Evolutionary conservation across 1,140 invertebrate species (phyloP).

Genomic region (Semibalanus balanoides): DNA sequence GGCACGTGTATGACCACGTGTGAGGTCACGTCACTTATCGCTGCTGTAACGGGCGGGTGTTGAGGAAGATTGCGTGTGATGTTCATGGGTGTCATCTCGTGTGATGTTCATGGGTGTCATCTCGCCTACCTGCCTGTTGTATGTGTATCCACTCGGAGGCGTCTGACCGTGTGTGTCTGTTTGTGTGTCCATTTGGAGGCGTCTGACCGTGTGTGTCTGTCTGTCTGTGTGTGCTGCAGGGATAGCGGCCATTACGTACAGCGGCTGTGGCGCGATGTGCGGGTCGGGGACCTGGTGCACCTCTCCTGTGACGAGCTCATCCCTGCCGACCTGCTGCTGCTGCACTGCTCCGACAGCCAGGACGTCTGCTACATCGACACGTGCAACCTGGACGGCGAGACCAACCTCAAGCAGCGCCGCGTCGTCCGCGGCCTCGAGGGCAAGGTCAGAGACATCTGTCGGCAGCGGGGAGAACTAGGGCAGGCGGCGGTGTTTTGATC

Average conservation of each 20-base stretch:
- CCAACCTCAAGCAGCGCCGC: conserved; percentile 94
- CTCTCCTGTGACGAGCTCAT: conserved; percentile 91
- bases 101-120: too few relatives aligned
- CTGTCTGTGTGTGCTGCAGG: neutral
- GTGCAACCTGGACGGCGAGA: conserved; percentile 90
- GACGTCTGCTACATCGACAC: conserved; percentile 80
- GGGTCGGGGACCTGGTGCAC: conserved; percentile 89
- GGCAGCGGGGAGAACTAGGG: neutral
- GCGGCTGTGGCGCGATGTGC: conserved; percentile 67
- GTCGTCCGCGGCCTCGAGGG: conserved; percentile 53
- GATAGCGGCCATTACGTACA: conserved; percentile 50
- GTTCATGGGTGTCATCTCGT: too few relatives aligned
- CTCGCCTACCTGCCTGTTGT: too few relatives aligned
- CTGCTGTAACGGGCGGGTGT: too few relatives aligned
- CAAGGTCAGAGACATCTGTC: conserved; percentile 33
- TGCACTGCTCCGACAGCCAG: conserved; percentile 77
- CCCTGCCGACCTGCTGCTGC: conserved; percentile 83
- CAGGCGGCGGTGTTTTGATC: too few relatives aligned
- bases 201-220: neutral
- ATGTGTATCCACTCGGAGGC: too few relatives aligned
- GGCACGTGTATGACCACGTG: too few relatives aligned
- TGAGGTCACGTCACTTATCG: too few relatives aligned
- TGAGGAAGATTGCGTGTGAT: too few relatives aligned
- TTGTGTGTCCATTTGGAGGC: too few relatives aligned
- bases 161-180: neutral